Evolutionary conservation across 2,797 vertebrate genomes (phyloP), one percentile per base, ranked within the genome.

Genomic region (Argyrosomus regius): DNA sequence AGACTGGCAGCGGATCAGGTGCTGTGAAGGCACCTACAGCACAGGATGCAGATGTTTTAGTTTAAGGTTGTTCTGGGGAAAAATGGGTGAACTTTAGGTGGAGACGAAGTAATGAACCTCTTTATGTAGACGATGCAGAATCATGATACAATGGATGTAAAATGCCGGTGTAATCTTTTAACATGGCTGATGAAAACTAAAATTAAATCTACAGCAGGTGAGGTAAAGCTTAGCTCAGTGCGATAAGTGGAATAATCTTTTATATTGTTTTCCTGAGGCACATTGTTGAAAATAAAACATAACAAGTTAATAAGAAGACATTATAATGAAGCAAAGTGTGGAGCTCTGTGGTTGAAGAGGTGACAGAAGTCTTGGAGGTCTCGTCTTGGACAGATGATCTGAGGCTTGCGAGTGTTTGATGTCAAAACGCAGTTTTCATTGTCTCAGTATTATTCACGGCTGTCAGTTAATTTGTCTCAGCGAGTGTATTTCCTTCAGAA

Each of bases 21-120:
- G 67, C 39, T 7, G 5, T 57, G 43, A 79, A 62, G 45, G 67
- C 75, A 45, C 35, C 49, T 54, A 46, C 48, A 46, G 75, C 59
- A 52, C 48, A 28, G 80, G 75, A n/a, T 78, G 67, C 73, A 82
- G 80, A 82, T 65, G 61, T 80, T 73, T 35, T 45, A 72, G 66
- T 24, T 73, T 53, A 35, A 68, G 24, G 62, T 61, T 69, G 26
- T 56, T 39, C n/a, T 50, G 62, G 6, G 8, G 6, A 13, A 58
- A 61, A 60, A 56, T 13, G 16, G 3, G n/a, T 10, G 3, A 18
- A 35, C 28, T 58, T 52, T 31, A 52, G 39, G 13, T 41, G 62
- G 22, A 16, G 24, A 45, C 26, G 5, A 45, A 28, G 3, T 49
- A 62, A 52, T 31, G 48, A 16, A 35, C 4, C 18, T 18, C 24